A percentile compares a stretch with the other conserved stretches of the same genome.
Conservation (phyloP, 2,888 invertebrate genomes). For the Brachyptera risi region DNA sequence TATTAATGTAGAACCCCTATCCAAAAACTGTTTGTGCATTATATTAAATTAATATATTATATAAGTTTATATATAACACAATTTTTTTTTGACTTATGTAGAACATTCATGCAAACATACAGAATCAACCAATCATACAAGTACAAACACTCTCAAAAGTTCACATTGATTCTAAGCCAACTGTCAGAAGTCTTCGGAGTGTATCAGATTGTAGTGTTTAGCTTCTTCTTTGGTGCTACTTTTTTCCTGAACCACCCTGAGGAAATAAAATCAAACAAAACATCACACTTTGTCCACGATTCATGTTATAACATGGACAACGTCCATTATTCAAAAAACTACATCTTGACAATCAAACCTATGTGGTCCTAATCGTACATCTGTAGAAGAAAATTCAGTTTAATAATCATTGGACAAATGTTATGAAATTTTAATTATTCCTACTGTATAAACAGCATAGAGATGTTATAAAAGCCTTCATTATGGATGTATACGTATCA, state of each 20-base stretch:
- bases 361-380: no score
- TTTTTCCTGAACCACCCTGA: conserved; percentile 33
- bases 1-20: conserved; percentile 18
- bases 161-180: not conserved
- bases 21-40: conserved; percentile 16
- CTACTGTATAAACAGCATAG: no score
- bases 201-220: not conserved
- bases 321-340: no score
- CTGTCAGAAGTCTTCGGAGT: not conserved
- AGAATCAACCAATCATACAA: not conserved
- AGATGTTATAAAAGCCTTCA: no score
- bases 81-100: not conserved
- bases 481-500: no score
- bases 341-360: no score
- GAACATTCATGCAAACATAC: not conserved
- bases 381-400: no score
- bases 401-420: no score
- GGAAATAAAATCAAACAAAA: conserved; percentile 10
- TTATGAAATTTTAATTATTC: no score
- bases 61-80: not conserved
- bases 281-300: no score
- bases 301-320: no score
- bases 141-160: not conserved
- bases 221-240: conserved; percentile 27
- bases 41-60: conserved; percentile 4